phyloP scores from a whole-genome alignment of 1,140 invertebrate species.

The Drosophila punjabiensis region DNA sequence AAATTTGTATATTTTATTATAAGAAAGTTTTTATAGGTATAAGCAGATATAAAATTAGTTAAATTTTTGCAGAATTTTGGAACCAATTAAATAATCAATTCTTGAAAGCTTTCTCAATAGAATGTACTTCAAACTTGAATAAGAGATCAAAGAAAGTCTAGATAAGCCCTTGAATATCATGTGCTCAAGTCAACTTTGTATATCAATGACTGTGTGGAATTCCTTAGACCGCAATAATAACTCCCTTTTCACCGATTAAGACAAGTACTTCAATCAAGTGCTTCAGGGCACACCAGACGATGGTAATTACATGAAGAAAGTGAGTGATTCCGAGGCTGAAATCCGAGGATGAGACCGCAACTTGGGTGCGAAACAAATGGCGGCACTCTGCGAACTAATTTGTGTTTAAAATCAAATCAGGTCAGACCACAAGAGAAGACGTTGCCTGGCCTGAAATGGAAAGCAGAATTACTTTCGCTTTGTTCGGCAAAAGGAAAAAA shows the following conservation, averaged over 20 bases:
- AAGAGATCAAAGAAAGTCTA: constrained; percentile 13
- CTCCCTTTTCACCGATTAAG: constrained; percentile 16
- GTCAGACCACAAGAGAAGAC: constrained; percentile 54
- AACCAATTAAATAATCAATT: neutral
- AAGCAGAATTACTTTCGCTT: constrained; percentile 77
- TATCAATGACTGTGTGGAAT: constrained; percentile 46
- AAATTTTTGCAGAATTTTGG: neutral
- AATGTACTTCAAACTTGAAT: neutral
- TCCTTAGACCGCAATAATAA: constrained; percentile 11
- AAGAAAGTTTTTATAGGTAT: constrained; percentile 1
- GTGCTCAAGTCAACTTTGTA: constrained; percentile 9
- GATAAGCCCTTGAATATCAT: neutral
- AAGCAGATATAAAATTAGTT: neutral
- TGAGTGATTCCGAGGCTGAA: constrained; percentile 51
- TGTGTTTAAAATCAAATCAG: constrained; percentile 63
- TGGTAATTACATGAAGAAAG: constrained; percentile 52
- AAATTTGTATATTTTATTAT: constrained; percentile 1
- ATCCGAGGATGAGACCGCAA: constrained; percentile 59
- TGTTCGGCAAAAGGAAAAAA: constrained; percentile 31
- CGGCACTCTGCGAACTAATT: constrained; percentile 56
- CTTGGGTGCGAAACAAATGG: constrained; percentile 56
- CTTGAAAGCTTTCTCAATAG: neutral
- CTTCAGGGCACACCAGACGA: constrained; percentile 4
- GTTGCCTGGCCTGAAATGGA: constrained; percentile 65
- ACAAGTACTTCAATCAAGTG: constrained; percentile 44